These are phyloP conservation scores for Heterochromis multidens DNA, from an alignment of 2,113 vertebrate species.

Conservation along the genomic window DNA sequence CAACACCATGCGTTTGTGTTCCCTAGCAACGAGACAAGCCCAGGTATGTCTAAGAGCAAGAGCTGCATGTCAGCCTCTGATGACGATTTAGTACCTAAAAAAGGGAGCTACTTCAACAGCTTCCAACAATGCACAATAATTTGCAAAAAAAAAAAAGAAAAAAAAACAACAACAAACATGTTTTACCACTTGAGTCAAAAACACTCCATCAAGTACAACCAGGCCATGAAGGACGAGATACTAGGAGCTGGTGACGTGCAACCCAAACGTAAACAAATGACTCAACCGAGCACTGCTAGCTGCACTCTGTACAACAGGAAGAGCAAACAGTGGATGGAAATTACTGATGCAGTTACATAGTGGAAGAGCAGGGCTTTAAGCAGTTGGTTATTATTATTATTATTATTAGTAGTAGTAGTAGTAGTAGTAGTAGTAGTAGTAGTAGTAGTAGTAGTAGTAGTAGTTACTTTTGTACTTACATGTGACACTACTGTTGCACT, in stretches of 20 bases:
- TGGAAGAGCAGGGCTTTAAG: background rate
- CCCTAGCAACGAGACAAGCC: background rate
- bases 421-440: too few relatives aligned
- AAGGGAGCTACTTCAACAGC: background rate
- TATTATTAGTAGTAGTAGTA: too few relatives aligned
- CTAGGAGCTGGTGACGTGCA: background rate
- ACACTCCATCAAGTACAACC: background rate
- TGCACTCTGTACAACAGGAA: background rate
- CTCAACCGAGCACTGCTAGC: background rate
- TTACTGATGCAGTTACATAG: background rate
- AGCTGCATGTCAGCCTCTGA: background rate
- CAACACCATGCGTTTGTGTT: rapidly evolving
- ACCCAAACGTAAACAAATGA: background rate
- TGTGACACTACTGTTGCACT: too few relatives aligned
- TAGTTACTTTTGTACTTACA: too few relatives aligned
- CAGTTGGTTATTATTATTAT: background rate
- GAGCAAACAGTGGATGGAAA: background rate
- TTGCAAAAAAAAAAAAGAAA: background rate
- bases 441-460: too few relatives aligned
- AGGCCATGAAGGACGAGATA: background rate
- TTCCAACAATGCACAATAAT: background rate
- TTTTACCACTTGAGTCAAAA: background rate
- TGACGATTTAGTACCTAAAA: background rate
- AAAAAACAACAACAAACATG: rapidly evolving
- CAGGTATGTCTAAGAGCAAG: background rate